Evolutionary conservation across 35 echinoderm and acorn worm genomes (phyloP).

Genomic region (Lytechinus variegatus): DNA sequence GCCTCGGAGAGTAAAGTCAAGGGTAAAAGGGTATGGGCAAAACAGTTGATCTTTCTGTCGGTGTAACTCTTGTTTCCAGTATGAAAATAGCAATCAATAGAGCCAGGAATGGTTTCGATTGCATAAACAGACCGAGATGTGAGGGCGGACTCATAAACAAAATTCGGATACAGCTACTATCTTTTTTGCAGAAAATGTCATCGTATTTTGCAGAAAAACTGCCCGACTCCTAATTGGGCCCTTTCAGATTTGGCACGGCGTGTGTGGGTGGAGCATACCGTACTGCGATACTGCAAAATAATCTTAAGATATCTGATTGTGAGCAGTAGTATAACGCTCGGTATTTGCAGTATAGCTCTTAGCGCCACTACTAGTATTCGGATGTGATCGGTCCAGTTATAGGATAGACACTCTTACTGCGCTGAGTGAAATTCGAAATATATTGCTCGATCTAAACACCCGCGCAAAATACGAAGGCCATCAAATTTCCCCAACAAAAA

Average conservation of each 20-base stretch:
- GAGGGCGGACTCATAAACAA: not conserved
- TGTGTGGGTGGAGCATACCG: not conserved
- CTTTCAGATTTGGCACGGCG: not conserved
- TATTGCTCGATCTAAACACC: not conserved
- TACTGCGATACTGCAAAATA: not conserved
- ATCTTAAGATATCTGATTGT: not conserved
- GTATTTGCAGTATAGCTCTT: not conserved
- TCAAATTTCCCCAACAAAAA: no score
- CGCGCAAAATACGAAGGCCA: not conserved
- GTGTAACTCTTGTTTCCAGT: not conserved
- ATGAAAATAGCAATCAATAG: not conserved
- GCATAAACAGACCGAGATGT: not conserved
- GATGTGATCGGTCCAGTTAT: not conserved
- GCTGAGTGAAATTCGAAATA: not conserved
- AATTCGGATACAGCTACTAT: not conserved
- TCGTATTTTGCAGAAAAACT: not conserved
- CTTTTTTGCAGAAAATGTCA: not conserved
- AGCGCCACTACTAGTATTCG: not conserved
- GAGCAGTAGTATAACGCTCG: not conserved
- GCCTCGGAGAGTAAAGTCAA: not conserved
- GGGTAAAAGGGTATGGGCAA: not conserved
- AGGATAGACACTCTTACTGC: not conserved
- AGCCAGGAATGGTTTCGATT: not conserved
- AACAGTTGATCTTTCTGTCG: not conserved
- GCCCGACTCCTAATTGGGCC: not conserved